phyloP scores from a whole-genome alignment of 2,113 vertebrate genomes.

The Cyrtonyx montezumae region DNA sequence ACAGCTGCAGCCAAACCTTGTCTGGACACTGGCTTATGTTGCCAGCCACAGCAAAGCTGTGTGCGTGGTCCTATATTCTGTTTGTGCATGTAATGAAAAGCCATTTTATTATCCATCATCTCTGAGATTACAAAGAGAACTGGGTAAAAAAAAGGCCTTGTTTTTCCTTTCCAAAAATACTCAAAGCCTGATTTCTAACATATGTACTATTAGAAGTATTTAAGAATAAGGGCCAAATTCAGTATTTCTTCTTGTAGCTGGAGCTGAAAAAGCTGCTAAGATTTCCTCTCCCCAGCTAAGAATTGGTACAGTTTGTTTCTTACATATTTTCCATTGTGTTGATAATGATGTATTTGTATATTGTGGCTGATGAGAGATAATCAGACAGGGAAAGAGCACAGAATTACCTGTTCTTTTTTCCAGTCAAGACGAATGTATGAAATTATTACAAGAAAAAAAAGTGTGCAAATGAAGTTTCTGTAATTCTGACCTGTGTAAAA shows the following conservation, averaged over 20 bases:
- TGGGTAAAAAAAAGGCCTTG: conserved; percentile 17
- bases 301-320: conserved; percentile 67
- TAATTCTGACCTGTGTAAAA: conserved; percentile 70
- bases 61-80: not conserved
- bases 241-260: conserved; percentile 45
- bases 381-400: conserved; percentile 52
- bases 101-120: conserved; percentile 31
- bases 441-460: conserved; percentile 58
- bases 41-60: not conserved
- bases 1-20: not conserved
- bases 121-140: conserved; percentile 28
- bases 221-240: conserved; percentile 16
- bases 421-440: conserved; percentile 72
- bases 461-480: conserved; percentile 66
- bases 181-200: conserved; percentile 2
- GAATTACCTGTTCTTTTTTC: conserved; percentile 54
- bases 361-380: conserved; percentile 69
- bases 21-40: not conserved
- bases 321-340: conserved; percentile 64
- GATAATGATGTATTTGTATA: conserved; percentile 73
- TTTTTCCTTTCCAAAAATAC: conserved; percentile 30
- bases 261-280: conserved; percentile 42
- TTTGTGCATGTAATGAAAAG: conserved; percentile 38
- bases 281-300: conserved; percentile 31
- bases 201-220: conserved; percentile 44